phyloP scores from a whole-genome alignment of 2,888 invertebrate species.

The Anorthoa munda region DNA sequence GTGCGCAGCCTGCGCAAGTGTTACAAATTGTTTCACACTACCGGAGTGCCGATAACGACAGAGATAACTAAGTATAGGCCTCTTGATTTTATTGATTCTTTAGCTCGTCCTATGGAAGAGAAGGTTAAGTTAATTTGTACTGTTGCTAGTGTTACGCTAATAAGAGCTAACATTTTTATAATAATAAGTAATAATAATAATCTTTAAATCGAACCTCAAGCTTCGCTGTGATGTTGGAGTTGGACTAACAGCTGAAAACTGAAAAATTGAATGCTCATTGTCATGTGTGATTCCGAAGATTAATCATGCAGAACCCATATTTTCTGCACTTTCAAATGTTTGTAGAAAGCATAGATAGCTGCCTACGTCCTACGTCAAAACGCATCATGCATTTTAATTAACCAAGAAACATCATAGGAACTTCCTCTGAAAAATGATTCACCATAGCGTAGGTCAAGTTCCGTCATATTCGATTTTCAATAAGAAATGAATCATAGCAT shows the following conservation, averaged over 20 bases:
- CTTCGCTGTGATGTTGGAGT: background rate
- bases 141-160: background rate
- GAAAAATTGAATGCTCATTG: background rate
- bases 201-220: background rate
- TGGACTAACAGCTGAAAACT: background rate
- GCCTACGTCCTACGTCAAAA: conserved; percentile 5
- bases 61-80: conserved; percentile 19
- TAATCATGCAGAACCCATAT: background rate
- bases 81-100: conserved; percentile 17
- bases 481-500: conserved; percentile 57
- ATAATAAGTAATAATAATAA: too few relatives aligned
- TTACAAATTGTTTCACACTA: conserved; percentile 77
- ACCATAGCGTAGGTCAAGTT: conserved; percentile 25
- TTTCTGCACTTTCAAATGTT: background rate
- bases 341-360: background rate
- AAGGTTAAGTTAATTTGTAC: background rate
- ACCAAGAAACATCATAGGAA: conserved; percentile 24
- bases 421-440: conserved; percentile 49
- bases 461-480: conserved; percentile 51
- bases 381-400: conserved; percentile 34
- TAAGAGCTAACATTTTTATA: too few relatives aligned
- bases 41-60: conserved; percentile 43
- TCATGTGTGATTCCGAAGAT: background rate
- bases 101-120: background rate
- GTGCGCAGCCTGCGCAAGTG: conserved; percentile 84